A percentile compares a stretch with the other conserved stretches of the same genome.
Evolutionary conservation across 2,888 invertebrate species (phyloP).

Genomic region (Horisme vitalbata): DNA sequence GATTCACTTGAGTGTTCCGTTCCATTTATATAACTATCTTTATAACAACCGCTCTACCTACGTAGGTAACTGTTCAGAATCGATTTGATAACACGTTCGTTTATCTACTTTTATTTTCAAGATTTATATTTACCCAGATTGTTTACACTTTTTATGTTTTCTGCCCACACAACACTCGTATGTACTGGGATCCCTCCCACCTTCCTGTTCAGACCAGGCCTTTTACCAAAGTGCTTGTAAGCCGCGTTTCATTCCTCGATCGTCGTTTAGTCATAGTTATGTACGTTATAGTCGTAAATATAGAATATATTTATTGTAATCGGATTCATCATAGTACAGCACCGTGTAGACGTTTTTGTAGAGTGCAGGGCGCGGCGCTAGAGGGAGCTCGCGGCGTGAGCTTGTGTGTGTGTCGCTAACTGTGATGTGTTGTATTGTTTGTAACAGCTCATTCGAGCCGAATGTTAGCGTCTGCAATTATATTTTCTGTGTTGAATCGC

Average conservation of each 20-base stretch:
- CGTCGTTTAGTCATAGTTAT: slow-evolving; percentile 29
- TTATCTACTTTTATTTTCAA: too few species aligned
- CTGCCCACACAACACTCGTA: too few species aligned
- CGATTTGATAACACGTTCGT: too few species aligned
- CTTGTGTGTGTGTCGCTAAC: slow-evolving; percentile 37
- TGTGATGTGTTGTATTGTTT: slow-evolving; percentile 25
- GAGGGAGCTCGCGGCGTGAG: slow-evolving; percentile 35
- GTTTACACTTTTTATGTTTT: too few species aligned
- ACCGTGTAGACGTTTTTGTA: too few species aligned
- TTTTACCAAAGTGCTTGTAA: slow-evolving; percentile 40
- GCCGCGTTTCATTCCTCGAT: slow-evolving; percentile 26
- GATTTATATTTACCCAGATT: too few species aligned
- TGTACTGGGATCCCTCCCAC: slow-evolving; percentile 1
- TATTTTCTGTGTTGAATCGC: too few species aligned
- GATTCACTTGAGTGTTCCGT: slow-evolving; percentile 1
- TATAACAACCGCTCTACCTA: too few species aligned
- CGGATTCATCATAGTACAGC: background rate
- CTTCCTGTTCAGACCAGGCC: slow-evolving; percentile 11
- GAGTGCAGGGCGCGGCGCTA: slow-evolving; percentile 4
- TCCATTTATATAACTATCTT: background rate
- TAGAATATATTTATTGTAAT: slow-evolving; percentile 30
- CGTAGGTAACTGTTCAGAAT: too few species aligned
- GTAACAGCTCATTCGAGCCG: slow-evolving; percentile 14
- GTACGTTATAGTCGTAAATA: slow-evolving; percentile 33
- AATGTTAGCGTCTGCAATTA: background rate